These are phyloP conservation scores for Sphaerophoria taeniata DNA, from an alignment of 2,888 invertebrate genomes.

Conservation along the genomic window DNA sequence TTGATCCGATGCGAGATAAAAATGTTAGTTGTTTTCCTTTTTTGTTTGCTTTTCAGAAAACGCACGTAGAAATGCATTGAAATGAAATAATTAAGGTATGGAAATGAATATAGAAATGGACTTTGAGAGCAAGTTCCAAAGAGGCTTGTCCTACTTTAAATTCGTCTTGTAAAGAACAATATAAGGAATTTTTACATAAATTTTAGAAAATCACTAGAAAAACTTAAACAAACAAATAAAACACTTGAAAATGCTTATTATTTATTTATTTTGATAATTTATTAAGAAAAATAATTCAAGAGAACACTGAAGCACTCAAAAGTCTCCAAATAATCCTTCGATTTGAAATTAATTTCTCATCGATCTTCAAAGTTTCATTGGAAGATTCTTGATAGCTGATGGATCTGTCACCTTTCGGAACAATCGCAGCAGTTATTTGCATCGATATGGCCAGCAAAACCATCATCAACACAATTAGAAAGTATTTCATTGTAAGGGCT, in stretches of 20 bases:
- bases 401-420: background rate
- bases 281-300: background rate
- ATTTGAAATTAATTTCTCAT: conserved; percentile 21
- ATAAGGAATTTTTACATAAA: too few species aligned
- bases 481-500: background rate
- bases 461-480: background rate
- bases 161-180: too few species aligned
- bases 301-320: conserved; percentile 49
- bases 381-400: background rate
- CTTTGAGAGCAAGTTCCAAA: background rate
- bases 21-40: background rate
- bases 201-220: too few species aligned
- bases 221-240: too few species aligned
- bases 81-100: background rate
- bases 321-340: conserved; percentile 56
- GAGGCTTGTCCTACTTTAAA: too few species aligned
- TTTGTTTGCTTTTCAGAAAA: background rate
- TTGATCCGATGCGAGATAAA: background rate
- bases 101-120: background rate
- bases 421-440: background rate
- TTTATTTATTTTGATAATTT: too few species aligned
- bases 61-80: conserved; percentile 10
- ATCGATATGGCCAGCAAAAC: too few species aligned
- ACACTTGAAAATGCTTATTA: too few species aligned
- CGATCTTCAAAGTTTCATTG: background rate